Evolutionary conservation across 2,113 vertebrate species (phyloP).

Genomic region (Callopanchax toddi): DNA sequence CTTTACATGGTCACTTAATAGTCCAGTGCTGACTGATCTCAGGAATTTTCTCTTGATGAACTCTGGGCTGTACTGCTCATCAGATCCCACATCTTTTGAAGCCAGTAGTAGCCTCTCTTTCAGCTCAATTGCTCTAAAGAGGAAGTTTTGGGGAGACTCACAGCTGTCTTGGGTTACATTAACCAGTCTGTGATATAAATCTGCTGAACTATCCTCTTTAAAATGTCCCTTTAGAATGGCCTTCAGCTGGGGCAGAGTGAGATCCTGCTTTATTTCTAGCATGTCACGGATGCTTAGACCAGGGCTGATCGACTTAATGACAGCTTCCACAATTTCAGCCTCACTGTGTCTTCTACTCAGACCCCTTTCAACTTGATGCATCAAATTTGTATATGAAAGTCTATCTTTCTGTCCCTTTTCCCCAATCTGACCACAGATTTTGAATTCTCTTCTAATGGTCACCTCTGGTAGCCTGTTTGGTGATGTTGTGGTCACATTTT

Average conservation of each 20-base stretch:
- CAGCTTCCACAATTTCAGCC: background rate
- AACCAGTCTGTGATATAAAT: too few relatives aligned
- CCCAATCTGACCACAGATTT: background rate
- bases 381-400: background rate
- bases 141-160: conserved; percentile 16
- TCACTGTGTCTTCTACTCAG: conserved; percentile 14
- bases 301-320: conserved; percentile 17
- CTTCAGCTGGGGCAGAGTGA: background rate
- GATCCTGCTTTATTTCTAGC: background rate
- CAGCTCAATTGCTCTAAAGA: conserved; percentile 10
- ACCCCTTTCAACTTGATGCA: background rate
- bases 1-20: background rate
- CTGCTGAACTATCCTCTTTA: too few relatives aligned
- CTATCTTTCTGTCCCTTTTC: background rate
- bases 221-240: background rate
- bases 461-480: background rate
- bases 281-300: conserved; percentile 9
- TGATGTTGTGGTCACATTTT: too few relatives aligned
- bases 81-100: background rate
- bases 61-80: conserved; percentile 15
- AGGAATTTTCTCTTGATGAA: conserved; percentile 7
- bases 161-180: background rate
- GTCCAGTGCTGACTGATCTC: conserved; percentile 1
- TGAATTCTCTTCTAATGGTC: fast-evolving
- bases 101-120: conserved; percentile 25